Base-by-base conservation (phyloP, 1,140 invertebrate species). In the Pseudomyrmex pallidus region DNA sequence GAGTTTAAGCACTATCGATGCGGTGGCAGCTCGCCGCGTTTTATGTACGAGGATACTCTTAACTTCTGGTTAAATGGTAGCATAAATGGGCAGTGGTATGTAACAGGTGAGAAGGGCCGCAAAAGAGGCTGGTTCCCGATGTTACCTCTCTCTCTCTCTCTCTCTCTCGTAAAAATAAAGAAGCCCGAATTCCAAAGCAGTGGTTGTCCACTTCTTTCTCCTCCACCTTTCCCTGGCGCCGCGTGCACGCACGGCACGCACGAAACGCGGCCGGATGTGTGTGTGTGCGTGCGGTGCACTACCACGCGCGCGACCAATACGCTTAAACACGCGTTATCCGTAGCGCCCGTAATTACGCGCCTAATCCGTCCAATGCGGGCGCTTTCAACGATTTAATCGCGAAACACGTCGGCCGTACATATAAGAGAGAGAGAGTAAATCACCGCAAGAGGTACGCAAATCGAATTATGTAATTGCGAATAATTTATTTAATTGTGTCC, bases 141-240 rank as follows among this genome's bases (percentile, higher is more conserved):
- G 50, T 52, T 52, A 52, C 50, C 50, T 35, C 35, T 35, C 35
- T 35, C 35, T 35, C 35, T 35, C 35, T 35, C 35, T 35, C 4
- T 35, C 35, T 35, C 35, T 90, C 90, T 87, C 86, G 83, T 90
- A 90, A 90, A 91, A 90, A 91, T 91, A 90, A 91, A 91, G 89
- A 88, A 90, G 80, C 89, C 35, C 87, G 86, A 91, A 91, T 91
- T 91, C 90, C 90, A 89, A 89, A 90, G 87, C 90, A 91, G 90
- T 90, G 90, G 89, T 89, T 90, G 89, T 89, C 90, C 90, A 88
- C 73, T 84, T 85, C 77, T 61, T 15, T 50, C 22, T 20, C n/a
- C 62, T 70, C 62, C 35, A 20, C 73, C 61, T 63, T 35, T 35
- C 5, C 35, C 35, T 35, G 5, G 35, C 35, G 35, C 35, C 35